Percentiles rank a stretch among this genome's conserved stretches.
Evolutionary conservation across 1,140 invertebrate species (phyloP).

Genomic region (Apis cerana): DNA sequence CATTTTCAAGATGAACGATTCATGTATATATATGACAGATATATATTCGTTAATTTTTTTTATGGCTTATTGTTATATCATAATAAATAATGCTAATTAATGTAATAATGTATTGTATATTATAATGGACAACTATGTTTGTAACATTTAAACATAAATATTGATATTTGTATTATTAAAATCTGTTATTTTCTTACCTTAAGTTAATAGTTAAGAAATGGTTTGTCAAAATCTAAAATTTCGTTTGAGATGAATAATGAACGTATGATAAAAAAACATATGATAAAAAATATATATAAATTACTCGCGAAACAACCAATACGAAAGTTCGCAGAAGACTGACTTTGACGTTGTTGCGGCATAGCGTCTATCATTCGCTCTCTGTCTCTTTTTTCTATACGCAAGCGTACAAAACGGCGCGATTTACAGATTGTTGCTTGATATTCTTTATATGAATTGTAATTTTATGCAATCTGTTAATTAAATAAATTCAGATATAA

Average conservation of each 20-base stretch:
- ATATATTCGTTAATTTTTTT: not conserved
- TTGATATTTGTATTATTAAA: not conserved
- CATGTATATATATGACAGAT: not conserved
- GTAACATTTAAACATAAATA: not conserved
- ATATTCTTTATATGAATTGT: not conserved
- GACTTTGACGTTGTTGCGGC: constrained; percentile 11
- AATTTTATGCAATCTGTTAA: not conserved
- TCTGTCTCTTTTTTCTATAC: not conserved
- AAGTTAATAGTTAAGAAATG: too few species aligned
- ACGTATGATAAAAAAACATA: not conserved
- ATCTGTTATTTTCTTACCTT: not conserved
- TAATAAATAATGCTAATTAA: not conserved
- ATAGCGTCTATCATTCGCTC: not conserved
- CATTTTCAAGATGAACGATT: not conserved
- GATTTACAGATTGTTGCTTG: constrained; percentile 4
- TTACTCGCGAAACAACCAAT: not conserved
- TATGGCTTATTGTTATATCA: not conserved
- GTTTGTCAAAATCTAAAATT: not conserved
- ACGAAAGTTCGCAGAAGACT: constrained; percentile 39
- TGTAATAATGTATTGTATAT: not conserved
- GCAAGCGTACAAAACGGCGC: constrained; percentile 27
- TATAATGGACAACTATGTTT: too few species aligned
- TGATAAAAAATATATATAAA: not conserved
- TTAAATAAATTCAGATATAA: not conserved
- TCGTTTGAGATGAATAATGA: not conserved